phyloP scores from a whole-genome alignment of 2,113 vertebrate genomes.

The Sula dactylatra region DNA sequence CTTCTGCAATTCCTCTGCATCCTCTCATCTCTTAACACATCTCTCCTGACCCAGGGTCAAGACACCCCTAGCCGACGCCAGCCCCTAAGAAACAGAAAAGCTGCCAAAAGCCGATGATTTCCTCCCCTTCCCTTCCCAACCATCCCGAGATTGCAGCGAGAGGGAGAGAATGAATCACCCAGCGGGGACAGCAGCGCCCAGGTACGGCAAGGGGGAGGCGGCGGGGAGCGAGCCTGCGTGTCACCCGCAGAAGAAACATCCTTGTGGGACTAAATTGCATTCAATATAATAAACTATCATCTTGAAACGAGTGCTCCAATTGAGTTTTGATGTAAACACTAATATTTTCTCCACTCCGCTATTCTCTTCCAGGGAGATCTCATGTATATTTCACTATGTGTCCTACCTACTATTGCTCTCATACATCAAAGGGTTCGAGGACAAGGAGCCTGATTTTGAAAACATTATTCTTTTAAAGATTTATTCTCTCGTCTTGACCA shows the following conservation, averaged over 20 bases:
- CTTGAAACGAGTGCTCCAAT: slow-evolving; percentile 73
- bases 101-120: not conserved
- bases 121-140: not conserved
- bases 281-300: slow-evolving; percentile 76
- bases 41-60: not conserved
- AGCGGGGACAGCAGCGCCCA: not conserved
- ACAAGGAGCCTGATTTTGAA: slow-evolving; percentile 79
- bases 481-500: slow-evolving; percentile 78
- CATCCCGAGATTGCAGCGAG: not conserved
- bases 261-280: slow-evolving; percentile 63
- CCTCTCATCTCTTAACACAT: not conserved
- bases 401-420: slow-evolving; percentile 77
- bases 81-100: not conserved
- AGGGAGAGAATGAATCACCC: not conserved
- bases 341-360: slow-evolving; percentile 72
- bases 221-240: not conserved
- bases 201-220: not conserved
- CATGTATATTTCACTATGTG: slow-evolving; percentile 80
- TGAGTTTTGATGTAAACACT: slow-evolving; percentile 82
- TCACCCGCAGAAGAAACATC: slow-evolving; percentile 32
- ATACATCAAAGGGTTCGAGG: slow-evolving; percentile 81
- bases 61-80: not conserved
- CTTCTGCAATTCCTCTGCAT: not conserved
- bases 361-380: slow-evolving; percentile 71
- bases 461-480: slow-evolving; percentile 85